Conservation (phyloP, 2,797 vertebrate species). For the Mycteria americana region DNA sequence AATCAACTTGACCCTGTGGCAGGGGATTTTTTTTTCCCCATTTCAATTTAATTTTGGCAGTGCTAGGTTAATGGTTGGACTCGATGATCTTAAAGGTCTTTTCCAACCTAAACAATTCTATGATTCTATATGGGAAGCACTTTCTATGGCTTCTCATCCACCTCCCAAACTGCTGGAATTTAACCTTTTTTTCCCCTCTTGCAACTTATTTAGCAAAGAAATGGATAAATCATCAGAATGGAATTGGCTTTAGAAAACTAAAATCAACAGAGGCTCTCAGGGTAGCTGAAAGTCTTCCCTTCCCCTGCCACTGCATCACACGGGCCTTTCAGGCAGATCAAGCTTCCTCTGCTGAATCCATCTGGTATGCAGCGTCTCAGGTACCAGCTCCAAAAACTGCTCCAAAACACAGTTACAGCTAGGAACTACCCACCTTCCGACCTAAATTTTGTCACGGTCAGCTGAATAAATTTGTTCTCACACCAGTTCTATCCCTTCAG, state of each 20-base stretch:
- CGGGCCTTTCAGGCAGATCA: fast-evolving
- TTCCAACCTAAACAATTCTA: too few relatives aligned
- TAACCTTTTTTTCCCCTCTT: neutral
- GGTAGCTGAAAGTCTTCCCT: neutral
- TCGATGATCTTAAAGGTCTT: too few relatives aligned
- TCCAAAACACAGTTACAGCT: neutral
- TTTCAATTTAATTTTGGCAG: neutral
- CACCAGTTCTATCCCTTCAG: neutral
- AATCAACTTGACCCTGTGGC: neutral
- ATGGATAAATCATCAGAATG: neutral
- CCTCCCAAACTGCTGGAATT: neutral
- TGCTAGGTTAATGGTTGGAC: too few relatives aligned
- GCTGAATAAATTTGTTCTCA: neutral
- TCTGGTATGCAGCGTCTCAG: neutral
- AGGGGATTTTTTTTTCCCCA: neutral
- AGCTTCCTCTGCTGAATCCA: neutral
- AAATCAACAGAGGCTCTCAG: neutral
- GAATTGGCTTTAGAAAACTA: neutral
- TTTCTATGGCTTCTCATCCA: neutral
- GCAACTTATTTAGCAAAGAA: neutral
- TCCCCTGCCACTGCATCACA: neutral
- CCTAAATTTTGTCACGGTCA: neutral
- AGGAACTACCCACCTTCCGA: neutral
- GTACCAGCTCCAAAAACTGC: neutral
- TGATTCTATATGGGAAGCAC: neutral